phyloP scores from a whole-genome alignment of 2,888 invertebrate species.

The Atherix ibis region DNA sequence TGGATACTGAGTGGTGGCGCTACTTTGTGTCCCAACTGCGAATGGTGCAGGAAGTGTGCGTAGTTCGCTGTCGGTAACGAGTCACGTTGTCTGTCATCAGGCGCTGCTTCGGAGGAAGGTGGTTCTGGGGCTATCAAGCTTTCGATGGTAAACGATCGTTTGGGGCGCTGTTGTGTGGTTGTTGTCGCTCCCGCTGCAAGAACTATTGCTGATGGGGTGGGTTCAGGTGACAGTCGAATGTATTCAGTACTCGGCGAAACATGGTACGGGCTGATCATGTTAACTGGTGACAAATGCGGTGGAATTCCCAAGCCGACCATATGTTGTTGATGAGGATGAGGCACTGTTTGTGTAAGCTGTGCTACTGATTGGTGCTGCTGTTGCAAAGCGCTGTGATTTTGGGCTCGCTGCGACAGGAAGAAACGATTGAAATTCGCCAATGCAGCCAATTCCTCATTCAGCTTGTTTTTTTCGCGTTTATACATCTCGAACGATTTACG shows the following conservation, averaged over 20 bases:
- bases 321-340: neutral
- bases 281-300: neutral
- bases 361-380: too few relatives aligned
- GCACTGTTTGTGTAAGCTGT: neutral
- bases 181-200: too few relatives aligned
- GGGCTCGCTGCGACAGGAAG: too few relatives aligned
- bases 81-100: neutral
- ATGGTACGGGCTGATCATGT: neutral
- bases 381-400: too few relatives aligned
- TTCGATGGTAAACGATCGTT: slow-evolving; percentile 70
- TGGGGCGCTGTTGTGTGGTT: slow-evolving; percentile 35
- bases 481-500: too few relatives aligned
- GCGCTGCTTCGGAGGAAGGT: neutral
- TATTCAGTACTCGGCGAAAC: slow-evolving; percentile 1
- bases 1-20: neutral
- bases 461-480: too few relatives aligned
- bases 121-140: slow-evolving; percentile 61
- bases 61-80: slow-evolving; percentile 3
- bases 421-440: too few relatives aligned
- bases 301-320: neutral
- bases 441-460: too few relatives aligned
- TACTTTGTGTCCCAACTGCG: neutral
- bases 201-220: too few relatives aligned
- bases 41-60: neutral
- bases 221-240: neutral